Evolutionary conservation across 1,140 invertebrate genomes (phyloP), one percentile per base, ranked within the genome.

Genomic region (Drosophila sturtevanti): DNA sequence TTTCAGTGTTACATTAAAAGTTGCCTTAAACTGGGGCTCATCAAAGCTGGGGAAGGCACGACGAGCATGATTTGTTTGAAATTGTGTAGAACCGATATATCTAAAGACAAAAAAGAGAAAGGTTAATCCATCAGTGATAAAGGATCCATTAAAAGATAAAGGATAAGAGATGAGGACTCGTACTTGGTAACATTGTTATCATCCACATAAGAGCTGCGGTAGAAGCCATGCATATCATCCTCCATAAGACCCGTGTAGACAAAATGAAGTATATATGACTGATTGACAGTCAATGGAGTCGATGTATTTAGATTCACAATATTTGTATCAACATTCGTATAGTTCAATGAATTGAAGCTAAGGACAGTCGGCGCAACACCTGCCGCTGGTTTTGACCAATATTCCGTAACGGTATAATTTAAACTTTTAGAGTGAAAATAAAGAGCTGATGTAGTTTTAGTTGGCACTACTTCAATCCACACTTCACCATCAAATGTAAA

Each of bases 1-100:
- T 22, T 81, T 89, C 2, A 98, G 93, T 1, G 94, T 95, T 1
- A 96, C 93, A 24, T 92, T 91, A 60, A 97, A 98, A 0, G 92
- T 94, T 0, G 97, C 95, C 92, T 98, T 98, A 68, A 97, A 96
- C 9, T 93, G 92, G 0, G 97, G 97, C 79, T 98, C 97, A 81
- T 98, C 97, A 89, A 97, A 98, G 84, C 96, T 97, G 2, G 97
- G 97, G 82, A 98, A 98, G 0, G 96, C 96, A 75, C 94, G 93
- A 31, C 97, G 93, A 0, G 97, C 97, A 77, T 96, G 94, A 7
- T 94, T 94, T 0, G 96, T 95, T 78, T 98, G 94, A 85, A 98
- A 98, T 78, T 98, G 96, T 0, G 97, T 97, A 1, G 94, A 94
- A 0, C 93, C 95, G 71, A 96, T 90, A 93, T 94, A 95, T 82